Evolutionary conservation across 1,140 invertebrate genomes (phyloP), one percentile per base, ranked within the genome.

Genomic region (Berghia stephanieae): DNA sequence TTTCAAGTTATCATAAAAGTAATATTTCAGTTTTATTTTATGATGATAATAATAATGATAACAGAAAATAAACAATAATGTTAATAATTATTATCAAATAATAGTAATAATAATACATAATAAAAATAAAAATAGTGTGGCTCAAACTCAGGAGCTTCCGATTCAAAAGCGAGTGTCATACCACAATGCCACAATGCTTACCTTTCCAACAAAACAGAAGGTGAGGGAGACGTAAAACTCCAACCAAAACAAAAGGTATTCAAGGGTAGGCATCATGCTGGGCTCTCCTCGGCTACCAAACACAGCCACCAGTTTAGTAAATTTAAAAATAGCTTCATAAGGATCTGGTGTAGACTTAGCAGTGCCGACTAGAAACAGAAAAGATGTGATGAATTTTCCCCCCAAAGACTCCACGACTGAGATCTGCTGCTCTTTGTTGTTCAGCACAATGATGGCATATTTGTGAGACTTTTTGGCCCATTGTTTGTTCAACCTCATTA

Each of bases 161-260:
- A n/a, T n/a, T n/a, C n/a, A n/a, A n/a, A n/a, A n/a, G n/a, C n/a
- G n/a, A n/a, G n/a, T n/a, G n/a, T n/a, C n/a, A n/a, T n/a, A n/a
- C n/a, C n/a, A n/a, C n/a, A n/a, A n/a, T n/a, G n/a, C n/a, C n/a
- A n/a, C n/a, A n/a, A n/a, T n/a, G 40, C 79, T 77, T 13, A 81
- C 38, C 70, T 83, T 84, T 10, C 80, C 80, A 52, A 75, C 72
- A 2, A 84, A 40, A 16, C 72, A 78, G 31, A 82, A 78, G 2
- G 78, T 79, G 8, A 84, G 31, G 2, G 79, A 79, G n/a, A 78
- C 73, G 43, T 76, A 84, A 46, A 82, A 82, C 52, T 86, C 84
- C 49, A 82, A 49, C 83, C 84, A 84, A 63, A 84, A 78, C 2
- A 83, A 44, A 13, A 83, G 77, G 8, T 79, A 55, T 36, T 67